Percentiles rank a stretch among this genome's conserved stretches.
phyloP scores from a whole-genome alignment of 1,140 invertebrate genomes.

The Papilio polyxenes region DNA sequence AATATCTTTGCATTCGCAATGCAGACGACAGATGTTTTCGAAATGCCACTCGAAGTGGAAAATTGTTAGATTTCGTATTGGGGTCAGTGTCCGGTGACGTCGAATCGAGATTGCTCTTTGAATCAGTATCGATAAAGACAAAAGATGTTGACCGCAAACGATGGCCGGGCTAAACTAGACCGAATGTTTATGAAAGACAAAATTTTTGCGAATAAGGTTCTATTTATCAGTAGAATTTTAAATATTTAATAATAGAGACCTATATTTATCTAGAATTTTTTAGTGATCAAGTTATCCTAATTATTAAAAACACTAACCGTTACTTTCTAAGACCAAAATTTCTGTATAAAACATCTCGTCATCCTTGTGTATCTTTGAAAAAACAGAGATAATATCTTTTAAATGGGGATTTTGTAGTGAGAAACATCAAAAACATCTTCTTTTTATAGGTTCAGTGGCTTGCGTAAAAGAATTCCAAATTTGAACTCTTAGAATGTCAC shows the following conservation, averaged over 20 bases:
- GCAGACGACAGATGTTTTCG: slow-evolving; percentile 62
- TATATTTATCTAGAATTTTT: not conserved
- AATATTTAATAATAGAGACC: not conserved
- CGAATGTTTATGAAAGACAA: not conserved
- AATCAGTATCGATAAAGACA: slow-evolving; percentile 33
- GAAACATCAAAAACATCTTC: too few relatives aligned
- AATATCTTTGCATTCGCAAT: slow-evolving; percentile 42
- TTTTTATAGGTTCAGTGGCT: too few relatives aligned
- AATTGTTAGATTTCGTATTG: slow-evolving; percentile 64
- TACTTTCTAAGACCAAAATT: too few relatives aligned
- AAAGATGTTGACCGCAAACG: slow-evolving; percentile 14
- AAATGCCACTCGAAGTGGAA: slow-evolving; percentile 63
- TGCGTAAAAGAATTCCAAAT: too few relatives aligned
- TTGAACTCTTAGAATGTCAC: too few relatives aligned
- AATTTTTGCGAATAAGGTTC: not conserved
- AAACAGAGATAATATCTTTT: too few relatives aligned
- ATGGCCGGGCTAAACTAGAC: not conserved
- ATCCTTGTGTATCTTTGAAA: too few relatives aligned
- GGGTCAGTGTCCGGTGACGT: slow-evolving; percentile 63
- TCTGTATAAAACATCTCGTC: too few relatives aligned
- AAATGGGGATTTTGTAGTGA: too few relatives aligned
- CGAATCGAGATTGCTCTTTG: slow-evolving; percentile 53
- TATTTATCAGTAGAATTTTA: not conserved
- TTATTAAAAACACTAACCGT: not conserved
- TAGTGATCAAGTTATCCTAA: not conserved